Evolutionary conservation across 2,888 invertebrate species (phyloP), one percentile per base, ranked within the genome.

Genomic region (Pelosia muscerda): DNA sequence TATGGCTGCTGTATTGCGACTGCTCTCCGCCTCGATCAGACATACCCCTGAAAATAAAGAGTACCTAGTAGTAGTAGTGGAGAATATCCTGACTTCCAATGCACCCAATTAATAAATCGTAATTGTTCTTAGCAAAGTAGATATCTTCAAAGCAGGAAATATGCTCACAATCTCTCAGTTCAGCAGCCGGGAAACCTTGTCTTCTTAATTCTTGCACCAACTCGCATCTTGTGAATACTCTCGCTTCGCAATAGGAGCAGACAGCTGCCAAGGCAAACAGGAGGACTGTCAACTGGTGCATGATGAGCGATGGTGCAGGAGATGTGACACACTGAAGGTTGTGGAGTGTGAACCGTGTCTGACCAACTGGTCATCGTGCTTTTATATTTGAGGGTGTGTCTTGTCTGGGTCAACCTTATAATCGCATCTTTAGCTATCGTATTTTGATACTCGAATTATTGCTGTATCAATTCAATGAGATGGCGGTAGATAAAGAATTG

Each of bases 21-120:
- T 77, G 76, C 95, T 96, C 81, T 95, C 95, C 13, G 89, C 84
- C 73, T 95, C 91, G 1, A 95, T 89, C 9, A 96, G 81, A 74
- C 95, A 96, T 9, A 95, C 90, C 96, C 96, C 94, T 94, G 79
- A 13, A 69, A 92, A 19, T 19, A 6, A 6, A 42, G 19, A 5
- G 38, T 5, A 5, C 19, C 6, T 42, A 34, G 1, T 10, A 34
- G 4, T 31, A 10, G 10, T 34, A 10, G 6, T 31, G 31, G 3
- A 8, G 31, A 31, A 2, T 13, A 2, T 8, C 10, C 10, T 8
- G 2, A 10, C 13, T 13, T 19, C n/a, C 8, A 22, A 3, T 25
- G 34, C 56, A 10, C 11, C 13, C 8, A 31, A 8, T 10, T 1
- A 10, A 3, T 13, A 13, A 9, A 49, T 49, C n/a, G 19, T 42